These are phyloP conservation scores for Toxotes jaculatrix DNA, from an alignment of 2,113 vertebrate genomes.

Conservation along the genomic window DNA sequence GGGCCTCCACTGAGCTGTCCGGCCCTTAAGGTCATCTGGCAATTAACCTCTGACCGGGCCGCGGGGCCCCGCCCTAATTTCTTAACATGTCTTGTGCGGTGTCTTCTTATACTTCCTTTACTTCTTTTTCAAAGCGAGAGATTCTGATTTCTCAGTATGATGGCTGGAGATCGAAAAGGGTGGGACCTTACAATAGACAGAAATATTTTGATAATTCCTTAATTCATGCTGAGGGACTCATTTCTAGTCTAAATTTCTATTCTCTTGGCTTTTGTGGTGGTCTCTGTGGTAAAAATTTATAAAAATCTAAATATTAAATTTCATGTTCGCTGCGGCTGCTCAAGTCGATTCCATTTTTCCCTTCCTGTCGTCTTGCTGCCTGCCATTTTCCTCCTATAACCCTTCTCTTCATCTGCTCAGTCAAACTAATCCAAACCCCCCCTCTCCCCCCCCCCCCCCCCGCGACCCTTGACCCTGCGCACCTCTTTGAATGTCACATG, in stretches of 20 bases:
- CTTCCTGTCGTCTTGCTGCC: constrained; percentile 12
- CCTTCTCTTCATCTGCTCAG: constrained; percentile 33
- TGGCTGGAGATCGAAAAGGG: not conserved
- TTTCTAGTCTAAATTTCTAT: no score
- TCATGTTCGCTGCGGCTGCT: not conserved
- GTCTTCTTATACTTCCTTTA: constrained; percentile 24
- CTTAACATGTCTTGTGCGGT: constrained; percentile 26
- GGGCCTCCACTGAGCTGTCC: constrained; percentile 65
- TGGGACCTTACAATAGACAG: not conserved
- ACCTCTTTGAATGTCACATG: constrained; percentile 86
- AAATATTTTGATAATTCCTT: not conserved
- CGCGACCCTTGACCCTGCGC: constrained; percentile 79
- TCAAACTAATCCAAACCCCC: constrained; percentile 65
- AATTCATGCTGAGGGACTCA: no score
- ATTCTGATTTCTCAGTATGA: not conserved
- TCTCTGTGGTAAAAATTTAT: not conserved
- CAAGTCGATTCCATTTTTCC: not conserved
- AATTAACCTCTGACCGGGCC: constrained; percentile 80
- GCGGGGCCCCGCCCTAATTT: constrained; percentile 41
- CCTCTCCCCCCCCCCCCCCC: constrained; percentile 32
- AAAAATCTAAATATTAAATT: not conserved
- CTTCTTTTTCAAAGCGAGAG: no score
- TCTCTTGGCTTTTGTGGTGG: no score
- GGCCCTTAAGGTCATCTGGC: constrained; percentile 76
- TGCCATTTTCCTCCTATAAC: constrained; percentile 8